phyloP scores from a whole-genome alignment of 2,888 invertebrate genomes.

The Pseudococcus longispinus region DNA sequence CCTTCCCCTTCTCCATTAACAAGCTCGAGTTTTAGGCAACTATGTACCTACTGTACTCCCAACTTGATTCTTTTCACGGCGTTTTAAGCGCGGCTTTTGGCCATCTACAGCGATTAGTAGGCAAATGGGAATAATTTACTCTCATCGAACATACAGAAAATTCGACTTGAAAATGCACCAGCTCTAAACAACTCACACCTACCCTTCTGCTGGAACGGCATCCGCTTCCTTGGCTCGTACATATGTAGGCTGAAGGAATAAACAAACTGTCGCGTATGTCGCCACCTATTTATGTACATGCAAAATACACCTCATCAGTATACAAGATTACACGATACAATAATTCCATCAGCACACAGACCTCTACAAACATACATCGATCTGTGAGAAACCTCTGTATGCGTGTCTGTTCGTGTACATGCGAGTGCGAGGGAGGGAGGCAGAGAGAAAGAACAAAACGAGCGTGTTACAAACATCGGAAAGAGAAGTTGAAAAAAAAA shows the following conservation, averaged over 20 bases:
- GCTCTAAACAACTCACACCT: not conserved
- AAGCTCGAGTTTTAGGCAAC: no score
- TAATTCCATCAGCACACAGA: not conserved
- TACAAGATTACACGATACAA: constrained; percentile 30
- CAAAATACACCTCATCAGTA: constrained; percentile 43
- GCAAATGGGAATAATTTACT: no score
- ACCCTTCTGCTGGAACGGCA: constrained; percentile 14
- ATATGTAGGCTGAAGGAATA: not conserved
- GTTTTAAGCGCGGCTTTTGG: no score
- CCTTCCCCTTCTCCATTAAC: no score
- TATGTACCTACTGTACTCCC: no score
- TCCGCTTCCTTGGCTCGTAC: constrained; percentile 27
- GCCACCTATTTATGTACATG: constrained; percentile 25
- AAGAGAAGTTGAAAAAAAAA: constrained; percentile 18
- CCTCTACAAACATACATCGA: not conserved
- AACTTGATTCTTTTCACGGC: no score
- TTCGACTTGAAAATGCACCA: not conserved
- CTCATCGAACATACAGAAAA: not conserved
- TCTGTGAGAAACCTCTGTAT: constrained; percentile 9
- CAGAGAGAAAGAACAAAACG: constrained; percentile 13
- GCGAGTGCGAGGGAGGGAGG: not conserved
- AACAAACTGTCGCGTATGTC: constrained; percentile 37
- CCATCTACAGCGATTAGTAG: no score
- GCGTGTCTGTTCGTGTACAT: not conserved
- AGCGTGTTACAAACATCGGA: not conserved